Base-by-base conservation (phyloP, 2,888 invertebrate species). In the Tipula helvola region DNA sequence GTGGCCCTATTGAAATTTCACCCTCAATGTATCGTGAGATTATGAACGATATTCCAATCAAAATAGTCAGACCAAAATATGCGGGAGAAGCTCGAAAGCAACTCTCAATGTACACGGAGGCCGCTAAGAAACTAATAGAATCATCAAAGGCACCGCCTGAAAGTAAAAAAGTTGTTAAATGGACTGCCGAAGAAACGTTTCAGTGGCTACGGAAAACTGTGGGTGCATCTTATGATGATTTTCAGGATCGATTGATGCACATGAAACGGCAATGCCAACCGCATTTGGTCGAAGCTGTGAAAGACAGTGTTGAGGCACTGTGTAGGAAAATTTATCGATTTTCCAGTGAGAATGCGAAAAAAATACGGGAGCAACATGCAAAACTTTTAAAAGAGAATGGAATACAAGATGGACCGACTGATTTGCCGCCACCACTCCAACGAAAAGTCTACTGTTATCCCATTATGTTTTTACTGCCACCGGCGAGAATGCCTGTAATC, bases 131-230 rank as follows among this genome's bases (percentile, higher is more conserved):
- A 91, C 97, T 98, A 93, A 98, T 99, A 89, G 99, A 98, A 91
- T 97, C 97, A 7, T 95, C 98, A 89, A 97, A 97, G 91, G 96
- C 97, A 8, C 96, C 97, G 39, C 95, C 97, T 0, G 98, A 98
- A 90, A 97, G 98, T 90, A 94, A 99, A 88, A 99, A 99, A 92
- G 96, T 98, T 13, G 98, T 99, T 0, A 99, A 98, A 91, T 99
- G 99, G 99, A 98, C 98, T 92, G 98, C 98, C 0, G 98, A 99
- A 90, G 98, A 99, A 89, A 98, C 98, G 36, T 98, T 99, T 91
- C 97, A 97, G 89, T 99, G 98, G 98, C 91, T 99, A 86, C 93
- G 98, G 90, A 94, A 96, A 90, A 98, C 98, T 10, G 96, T 97
- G 42, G 98, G 97, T 87, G 98, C 98, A 12, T 97, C 97, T 2